These are phyloP conservation scores for Cyphomyrmex costatus DNA, from an alignment of 1,140 invertebrate species.

Conservation along the genomic window DNA sequence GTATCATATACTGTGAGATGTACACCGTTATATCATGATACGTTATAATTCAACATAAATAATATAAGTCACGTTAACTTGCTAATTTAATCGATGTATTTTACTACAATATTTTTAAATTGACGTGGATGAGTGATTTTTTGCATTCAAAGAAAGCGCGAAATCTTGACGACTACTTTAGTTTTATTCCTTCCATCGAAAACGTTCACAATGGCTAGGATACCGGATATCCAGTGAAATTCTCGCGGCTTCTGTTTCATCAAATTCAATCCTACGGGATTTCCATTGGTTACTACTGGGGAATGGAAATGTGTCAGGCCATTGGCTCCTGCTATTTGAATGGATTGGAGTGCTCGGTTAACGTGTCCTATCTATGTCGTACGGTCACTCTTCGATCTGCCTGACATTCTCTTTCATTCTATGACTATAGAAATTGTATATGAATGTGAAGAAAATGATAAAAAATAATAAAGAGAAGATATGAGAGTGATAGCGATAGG, in stretches of 20 bases:
- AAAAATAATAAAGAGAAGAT: slow-evolving; percentile 28
- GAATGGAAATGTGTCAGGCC: slow-evolving; percentile 68
- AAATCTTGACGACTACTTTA: slow-evolving; percentile 35
- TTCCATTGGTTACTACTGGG: slow-evolving; percentile 66
- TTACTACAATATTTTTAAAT: background rate
- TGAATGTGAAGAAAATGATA: background rate
- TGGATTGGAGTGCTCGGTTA: slow-evolving; percentile 71
- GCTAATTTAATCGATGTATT: background rate
- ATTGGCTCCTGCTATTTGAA: slow-evolving; percentile 74
- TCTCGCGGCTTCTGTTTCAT: slow-evolving; percentile 70
- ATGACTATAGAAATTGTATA: background rate
- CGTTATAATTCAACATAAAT: background rate
- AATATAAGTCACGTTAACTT: background rate
- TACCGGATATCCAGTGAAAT: slow-evolving; percentile 63
- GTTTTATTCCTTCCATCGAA: slow-evolving; percentile 46
- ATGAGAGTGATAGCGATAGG: too few relatives aligned
- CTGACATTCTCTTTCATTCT: slow-evolving; percentile 48
- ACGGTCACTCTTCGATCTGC: slow-evolving; percentile 39
- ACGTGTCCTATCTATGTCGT: slow-evolving; percentile 61
- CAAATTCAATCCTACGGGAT: slow-evolving; percentile 72
- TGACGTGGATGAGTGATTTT: background rate
- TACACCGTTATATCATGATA: background rate
- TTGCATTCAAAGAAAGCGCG: background rate
- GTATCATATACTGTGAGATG: background rate
- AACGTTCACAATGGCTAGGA: slow-evolving; percentile 53